These are phyloP conservation scores for Sycophaga agraensis DNA, from an alignment of 1,140 invertebrate genomes.

Conservation along the genomic window DNA sequence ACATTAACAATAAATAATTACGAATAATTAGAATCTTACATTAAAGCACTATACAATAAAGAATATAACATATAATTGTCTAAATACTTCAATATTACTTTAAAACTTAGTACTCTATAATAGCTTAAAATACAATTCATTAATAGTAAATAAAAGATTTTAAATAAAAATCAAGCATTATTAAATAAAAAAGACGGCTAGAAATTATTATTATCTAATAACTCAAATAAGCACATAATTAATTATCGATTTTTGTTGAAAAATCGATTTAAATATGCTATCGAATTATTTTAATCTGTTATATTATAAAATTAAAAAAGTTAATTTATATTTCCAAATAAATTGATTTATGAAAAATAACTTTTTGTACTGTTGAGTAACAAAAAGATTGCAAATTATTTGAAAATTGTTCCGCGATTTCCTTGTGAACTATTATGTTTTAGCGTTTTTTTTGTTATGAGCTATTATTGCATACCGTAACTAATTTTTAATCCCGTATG, in stretches of 20 bases:
- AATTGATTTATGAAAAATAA: too few relatives aligned
- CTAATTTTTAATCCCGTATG: too few relatives aligned
- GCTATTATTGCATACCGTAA: too few relatives aligned
- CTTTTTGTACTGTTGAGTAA: too few relatives aligned
- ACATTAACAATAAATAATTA: constrained; percentile 27
- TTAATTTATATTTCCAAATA: too few relatives aligned
- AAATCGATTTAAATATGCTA: constrained; percentile 23
- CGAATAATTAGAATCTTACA: not conserved
- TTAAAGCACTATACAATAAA: constrained; percentile 2
- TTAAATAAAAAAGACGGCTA: not conserved
- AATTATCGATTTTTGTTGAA: constrained; percentile 15
- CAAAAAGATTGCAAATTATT: too few relatives aligned
- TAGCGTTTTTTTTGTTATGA: too few relatives aligned
- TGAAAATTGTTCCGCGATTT: too few relatives aligned
- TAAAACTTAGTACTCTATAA: not conserved
- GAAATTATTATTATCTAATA: not conserved
- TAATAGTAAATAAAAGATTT: constrained; percentile 5
- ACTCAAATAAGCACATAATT: constrained; percentile 27
- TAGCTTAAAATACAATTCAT: constrained; percentile 1
- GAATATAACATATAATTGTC: not conserved
- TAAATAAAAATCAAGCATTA: not conserved
- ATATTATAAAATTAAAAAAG: not conserved
- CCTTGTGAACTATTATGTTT: too few relatives aligned
- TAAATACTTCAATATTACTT: not conserved
- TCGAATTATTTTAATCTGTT: not conserved